Evolutionary conservation across 2,888 invertebrate species (phyloP).

Genomic region (Laothoe populi): DNA sequence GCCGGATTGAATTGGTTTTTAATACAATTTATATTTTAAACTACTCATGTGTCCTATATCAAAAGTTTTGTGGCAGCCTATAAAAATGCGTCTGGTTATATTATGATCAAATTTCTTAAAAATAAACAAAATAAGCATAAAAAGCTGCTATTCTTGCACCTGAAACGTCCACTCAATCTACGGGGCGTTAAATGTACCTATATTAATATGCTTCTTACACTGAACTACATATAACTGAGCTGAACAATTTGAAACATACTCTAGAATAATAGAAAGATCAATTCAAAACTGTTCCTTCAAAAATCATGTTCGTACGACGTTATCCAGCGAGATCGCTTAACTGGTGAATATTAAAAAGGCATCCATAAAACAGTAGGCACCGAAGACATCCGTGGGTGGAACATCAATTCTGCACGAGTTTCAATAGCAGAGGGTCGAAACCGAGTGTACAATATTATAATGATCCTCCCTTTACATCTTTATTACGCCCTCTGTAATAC

Average conservation of each 20-base stretch:
- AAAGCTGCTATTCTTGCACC: too few relatives aligned
- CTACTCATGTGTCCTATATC: too few relatives aligned
- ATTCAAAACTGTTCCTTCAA: background rate
- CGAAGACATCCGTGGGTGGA: constrained; percentile 45
- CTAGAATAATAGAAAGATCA: background rate
- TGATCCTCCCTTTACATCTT: constrained; percentile 59
- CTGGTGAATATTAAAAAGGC: constrained; percentile 43
- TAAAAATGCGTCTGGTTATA: too few relatives aligned
- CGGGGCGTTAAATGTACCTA: too few relatives aligned
- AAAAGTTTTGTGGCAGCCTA: too few relatives aligned
- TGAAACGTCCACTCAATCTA: too few relatives aligned
- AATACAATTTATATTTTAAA: too few relatives aligned
- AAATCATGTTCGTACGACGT: constrained; percentile 16
- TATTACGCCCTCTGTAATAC: constrained; percentile 49
- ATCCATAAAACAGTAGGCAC: constrained; percentile 38
- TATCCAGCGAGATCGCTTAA: constrained; percentile 20
- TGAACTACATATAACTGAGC: too few relatives aligned
- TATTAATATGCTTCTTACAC: too few relatives aligned
- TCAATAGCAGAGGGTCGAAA: constrained; percentile 52
- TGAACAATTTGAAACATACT: background rate
- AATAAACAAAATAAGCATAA: too few relatives aligned
- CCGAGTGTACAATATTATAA: constrained; percentile 61
- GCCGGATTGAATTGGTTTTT: too few relatives aligned
- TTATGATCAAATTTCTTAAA: too few relatives aligned
- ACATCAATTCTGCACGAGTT: constrained; percentile 59